phyloP scores from a whole-genome alignment of 2,797 vertebrate genomes.

The Champsocephalus gunnari region DNA sequence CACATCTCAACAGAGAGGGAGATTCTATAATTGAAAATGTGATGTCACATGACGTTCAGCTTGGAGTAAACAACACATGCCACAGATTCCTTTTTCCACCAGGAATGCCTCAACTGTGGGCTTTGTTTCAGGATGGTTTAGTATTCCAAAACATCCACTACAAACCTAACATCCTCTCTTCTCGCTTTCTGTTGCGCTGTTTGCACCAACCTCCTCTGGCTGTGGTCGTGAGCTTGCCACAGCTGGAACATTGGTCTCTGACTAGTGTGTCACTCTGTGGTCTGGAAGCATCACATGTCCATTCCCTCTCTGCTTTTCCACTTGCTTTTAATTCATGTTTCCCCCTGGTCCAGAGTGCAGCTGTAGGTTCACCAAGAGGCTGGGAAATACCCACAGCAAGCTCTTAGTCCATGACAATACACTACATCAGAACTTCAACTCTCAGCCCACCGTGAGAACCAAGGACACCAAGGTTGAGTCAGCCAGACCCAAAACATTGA shows the following conservation, averaged over 20 bases:
- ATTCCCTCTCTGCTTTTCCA: slow-evolving; percentile 39
- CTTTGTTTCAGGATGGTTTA: slow-evolving; percentile 50
- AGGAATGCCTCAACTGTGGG: slow-evolving; percentile 29
- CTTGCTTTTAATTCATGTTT: slow-evolving; percentile 48
- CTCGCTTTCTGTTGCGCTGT: slow-evolving; percentile 1
- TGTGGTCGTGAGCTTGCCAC: slow-evolving; percentile 50
- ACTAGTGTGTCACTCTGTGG: slow-evolving; percentile 69
- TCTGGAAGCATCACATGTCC: slow-evolving; percentile 64
- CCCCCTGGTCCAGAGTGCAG: slow-evolving; percentile 65
- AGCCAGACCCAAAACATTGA: slow-evolving; percentile 39
- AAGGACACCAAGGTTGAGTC: background rate
- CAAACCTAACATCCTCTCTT: slow-evolving; percentile 28
- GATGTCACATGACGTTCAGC: slow-evolving; percentile 35
- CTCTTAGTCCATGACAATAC: slow-evolving; percentile 33
- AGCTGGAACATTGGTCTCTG: slow-evolving; percentile 62
- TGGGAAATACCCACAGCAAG: slow-evolving; percentile 74
- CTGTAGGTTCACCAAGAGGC: slow-evolving; percentile 76
- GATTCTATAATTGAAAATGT: slow-evolving; percentile 23
- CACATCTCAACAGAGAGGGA: background rate
- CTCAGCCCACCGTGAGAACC: slow-evolving; percentile 32
- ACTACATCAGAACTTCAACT: slow-evolving; percentile 22
- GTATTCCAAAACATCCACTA: slow-evolving; percentile 55
- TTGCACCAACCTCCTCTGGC: slow-evolving; percentile 57
- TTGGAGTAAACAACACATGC: slow-evolving; percentile 38
- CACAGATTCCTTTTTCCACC: slow-evolving; percentile 47